phyloP scores from a whole-genome alignment of 2,888 invertebrate genomes.

The Melinopterus prodromus region DNA sequence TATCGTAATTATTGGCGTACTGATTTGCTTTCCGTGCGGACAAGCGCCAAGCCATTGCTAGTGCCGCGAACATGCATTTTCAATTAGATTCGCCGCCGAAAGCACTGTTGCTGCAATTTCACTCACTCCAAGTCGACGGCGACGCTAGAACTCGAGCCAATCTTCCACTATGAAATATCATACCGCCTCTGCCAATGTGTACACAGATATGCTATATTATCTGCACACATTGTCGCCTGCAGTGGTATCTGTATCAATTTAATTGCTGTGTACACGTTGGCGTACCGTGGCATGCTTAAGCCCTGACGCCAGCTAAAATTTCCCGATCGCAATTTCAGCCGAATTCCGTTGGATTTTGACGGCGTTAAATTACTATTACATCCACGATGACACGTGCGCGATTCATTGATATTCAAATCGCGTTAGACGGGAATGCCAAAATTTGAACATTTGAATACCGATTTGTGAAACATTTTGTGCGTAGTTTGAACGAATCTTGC shows the following conservation, averaged over 20 bases:
- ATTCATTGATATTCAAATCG: too few species aligned
- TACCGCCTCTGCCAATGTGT: background rate
- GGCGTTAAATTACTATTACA: too few species aligned
- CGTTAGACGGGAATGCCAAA: too few species aligned
- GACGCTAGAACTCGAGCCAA: background rate
- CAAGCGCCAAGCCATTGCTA: background rate
- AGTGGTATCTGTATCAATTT: slow-evolving; percentile 8
- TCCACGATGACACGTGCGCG: too few species aligned
- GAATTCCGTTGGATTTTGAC: too few species aligned
- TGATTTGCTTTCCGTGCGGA: slow-evolving; percentile 20
- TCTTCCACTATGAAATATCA: background rate
- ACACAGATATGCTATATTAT: slow-evolving; percentile 10
- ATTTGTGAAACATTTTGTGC: too few species aligned
- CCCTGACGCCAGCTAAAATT: background rate
- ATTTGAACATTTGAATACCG: too few species aligned
- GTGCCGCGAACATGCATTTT: slow-evolving; percentile 18
- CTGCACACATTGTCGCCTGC: slow-evolving; percentile 10
- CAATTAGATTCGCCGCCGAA: slow-evolving; percentile 14
- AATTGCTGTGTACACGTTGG: background rate
- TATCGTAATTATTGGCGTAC: slow-evolving; percentile 14
- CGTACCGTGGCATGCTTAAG: background rate
- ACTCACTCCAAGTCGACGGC: background rate
- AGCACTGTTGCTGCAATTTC: slow-evolving; percentile 9
- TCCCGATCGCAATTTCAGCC: too few species aligned
- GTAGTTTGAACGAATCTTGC: too few species aligned